Percentiles rank a stretch among this genome's conserved stretches.
Evolutionary conservation across 2,113 vertebrate species (phyloP).

Genomic region (Scomber colias): DNA sequence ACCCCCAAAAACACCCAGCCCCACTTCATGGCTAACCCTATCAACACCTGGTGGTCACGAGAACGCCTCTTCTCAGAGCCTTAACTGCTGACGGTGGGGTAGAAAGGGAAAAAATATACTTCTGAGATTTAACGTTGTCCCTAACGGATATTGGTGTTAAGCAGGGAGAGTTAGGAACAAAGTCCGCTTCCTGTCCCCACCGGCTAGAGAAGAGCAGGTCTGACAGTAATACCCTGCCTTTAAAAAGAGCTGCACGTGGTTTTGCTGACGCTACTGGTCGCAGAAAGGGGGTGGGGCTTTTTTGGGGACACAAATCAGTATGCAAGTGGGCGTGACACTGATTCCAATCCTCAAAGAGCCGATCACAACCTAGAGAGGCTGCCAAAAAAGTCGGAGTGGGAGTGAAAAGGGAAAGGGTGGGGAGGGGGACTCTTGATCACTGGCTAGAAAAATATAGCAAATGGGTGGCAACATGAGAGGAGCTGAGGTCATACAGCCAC

Average conservation of each 20-base stretch:
- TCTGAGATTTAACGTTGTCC: conserved; percentile 49
- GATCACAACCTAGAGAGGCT: conserved; percentile 5
- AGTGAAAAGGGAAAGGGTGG: background rate
- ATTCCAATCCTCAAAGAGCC: conserved; percentile 14
- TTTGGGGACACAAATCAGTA: conserved; percentile 15
- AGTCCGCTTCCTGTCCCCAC: conserved; percentile 70
- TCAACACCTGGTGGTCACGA: conserved; percentile 19
- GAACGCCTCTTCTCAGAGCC: conserved; percentile 55
- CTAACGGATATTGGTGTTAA: conserved; percentile 56
- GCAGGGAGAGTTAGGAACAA: conserved; percentile 69
- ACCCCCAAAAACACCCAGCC: conserved; percentile 81
- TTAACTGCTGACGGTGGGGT: conserved; percentile 11
- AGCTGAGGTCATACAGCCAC: conserved; percentile 58
- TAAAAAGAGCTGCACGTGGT: conserved; percentile 68
- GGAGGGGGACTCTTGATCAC: background rate
- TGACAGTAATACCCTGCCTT: conserved; percentile 57
- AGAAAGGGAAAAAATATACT: conserved; percentile 13
- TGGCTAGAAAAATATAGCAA: conserved; percentile 35
- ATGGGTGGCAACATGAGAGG: conserved; percentile 30
- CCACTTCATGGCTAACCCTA: conserved; percentile 81
- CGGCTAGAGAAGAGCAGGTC: conserved; percentile 79
- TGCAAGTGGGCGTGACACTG: conserved; percentile 15
- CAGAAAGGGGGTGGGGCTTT: conserved; percentile 50
- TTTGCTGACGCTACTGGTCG: conserved; percentile 51
- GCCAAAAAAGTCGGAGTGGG: conserved; percentile 53